A percentile compares a stretch with the other conserved stretches of the same genome.
Evolutionary conservation across 64 coral and sea anemone genomes (phyloP).

Genomic region (Montipora capricornis): DNA sequence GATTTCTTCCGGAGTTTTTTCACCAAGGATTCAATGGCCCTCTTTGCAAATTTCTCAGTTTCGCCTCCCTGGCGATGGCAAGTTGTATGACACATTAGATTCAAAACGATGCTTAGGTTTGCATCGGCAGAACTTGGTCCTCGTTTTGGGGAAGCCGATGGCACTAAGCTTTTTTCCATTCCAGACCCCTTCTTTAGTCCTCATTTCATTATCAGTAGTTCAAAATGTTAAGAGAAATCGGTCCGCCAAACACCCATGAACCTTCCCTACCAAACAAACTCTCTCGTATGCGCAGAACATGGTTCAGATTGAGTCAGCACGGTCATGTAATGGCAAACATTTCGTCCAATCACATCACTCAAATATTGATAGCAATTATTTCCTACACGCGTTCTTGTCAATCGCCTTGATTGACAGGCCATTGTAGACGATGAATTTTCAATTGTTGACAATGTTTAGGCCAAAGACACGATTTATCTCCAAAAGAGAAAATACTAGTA

Average conservation of each 20-base stretch:
- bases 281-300: conserved; percentile 90
- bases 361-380: conserved; percentile 83
- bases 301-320: conserved; percentile 60
- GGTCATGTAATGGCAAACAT: conserved; percentile 74
- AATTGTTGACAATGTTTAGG: not conserved
- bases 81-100: conserved; percentile 98
- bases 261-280: conserved; percentile 82
- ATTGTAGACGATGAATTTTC: conserved; percentile 61
- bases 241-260: conserved; percentile 62
- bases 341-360: conserved; percentile 75
- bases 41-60: conserved; percentile 97
- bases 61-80: conserved; percentile 99
- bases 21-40: conserved; percentile 95
- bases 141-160: conserved; percentile 92
- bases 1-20: conserved; percentile 98
- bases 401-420: conserved; percentile 82
- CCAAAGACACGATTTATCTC: conserved; percentile 8
- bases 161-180: conserved; percentile 96
- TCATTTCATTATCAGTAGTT: conserved; percentile 53
- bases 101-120: conserved; percentile 96
- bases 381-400: conserved; percentile 90
- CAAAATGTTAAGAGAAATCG: conserved; percentile 58
- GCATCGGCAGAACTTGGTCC: conserved; percentile 93
- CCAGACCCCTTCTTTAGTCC: conserved; percentile 63
- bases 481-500: not conserved